Base-by-base conservation (phyloP, 1,140 invertebrate genomes). In the Drosophila santomea region DNA sequence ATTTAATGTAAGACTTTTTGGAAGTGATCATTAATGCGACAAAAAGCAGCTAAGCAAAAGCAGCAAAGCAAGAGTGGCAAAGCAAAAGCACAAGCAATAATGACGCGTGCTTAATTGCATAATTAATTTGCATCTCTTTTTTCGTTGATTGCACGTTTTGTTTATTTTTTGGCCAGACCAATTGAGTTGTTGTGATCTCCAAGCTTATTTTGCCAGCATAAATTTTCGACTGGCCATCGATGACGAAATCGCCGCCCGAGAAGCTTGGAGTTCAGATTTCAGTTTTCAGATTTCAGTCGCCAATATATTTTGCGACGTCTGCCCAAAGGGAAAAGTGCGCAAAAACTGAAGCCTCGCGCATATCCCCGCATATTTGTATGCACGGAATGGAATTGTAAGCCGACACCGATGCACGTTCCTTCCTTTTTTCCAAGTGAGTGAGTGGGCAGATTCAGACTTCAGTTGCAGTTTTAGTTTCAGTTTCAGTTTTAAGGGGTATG, bases 91-190 rank as follows among this genome's bases (percentile, higher is more conserved):
- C 14, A 25, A 48, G 17, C 17, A 32, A 32, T 7, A 55, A n/a
- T 59, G 83, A 79, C 79, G 79, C 84, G 83, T 88, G 83, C 84
- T 88, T 88, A 88, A 89, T 88, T 80, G 60, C 64, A 80, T 83
- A 88, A 88, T 88, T 88, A 79, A 89, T 88, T 76, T 83, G 79
- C 60, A 77, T 72, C 78, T 68, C 69, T 50, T 44, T 36, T 20
- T 20, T 48, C 68, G 72, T 68, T 63, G 48, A 72, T 75, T 68
- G 76, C 82, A 86, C 82, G 82, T 86, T 86, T 86, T 86, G 82
- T 85, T 85, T 86, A 78, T 75, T 78, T 78, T 72, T 74, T 74
- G 68, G 81, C 47, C 41, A 52, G 6, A 43, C 68, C 54, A 57
- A 72, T 69, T 72, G 68, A 72, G 63, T 58, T 71, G 63, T 71